Evolutionary conservation across 2,888 invertebrate species (phyloP).

Genomic region (Plebejus anna): DNA sequence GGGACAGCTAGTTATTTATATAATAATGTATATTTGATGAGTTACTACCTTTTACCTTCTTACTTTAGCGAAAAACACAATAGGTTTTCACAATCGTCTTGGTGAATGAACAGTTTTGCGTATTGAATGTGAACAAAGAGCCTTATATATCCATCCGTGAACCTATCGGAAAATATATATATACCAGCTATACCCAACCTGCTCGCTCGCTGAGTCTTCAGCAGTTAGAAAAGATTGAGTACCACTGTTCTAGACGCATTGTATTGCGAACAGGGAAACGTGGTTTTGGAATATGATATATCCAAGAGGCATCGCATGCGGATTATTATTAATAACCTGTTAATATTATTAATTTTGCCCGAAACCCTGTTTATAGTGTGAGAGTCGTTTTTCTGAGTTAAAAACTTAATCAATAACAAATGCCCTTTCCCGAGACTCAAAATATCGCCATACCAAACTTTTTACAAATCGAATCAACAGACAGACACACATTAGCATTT

Average conservation of each 20-base stretch:
- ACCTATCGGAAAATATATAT: background rate
- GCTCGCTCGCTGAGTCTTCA: no score
- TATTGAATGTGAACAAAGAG: background rate
- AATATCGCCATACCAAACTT: no score
- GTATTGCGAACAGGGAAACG: constrained; percentile 1
- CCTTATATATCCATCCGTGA: background rate
- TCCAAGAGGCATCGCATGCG: background rate
- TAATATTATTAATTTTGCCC: no score
- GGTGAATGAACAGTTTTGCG: background rate
- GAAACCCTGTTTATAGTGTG: background rate
- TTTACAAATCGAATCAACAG: no score
- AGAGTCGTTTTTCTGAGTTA: no score
- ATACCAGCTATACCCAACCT: background rate
- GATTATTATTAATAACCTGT: background rate
- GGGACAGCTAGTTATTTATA: no score
- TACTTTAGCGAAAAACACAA: background rate
- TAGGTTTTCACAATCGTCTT: background rate
- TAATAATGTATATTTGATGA: no score
- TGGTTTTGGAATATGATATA: constrained; percentile 17
- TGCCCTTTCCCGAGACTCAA: no score
- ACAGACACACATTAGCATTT: no score
- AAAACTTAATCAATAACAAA: no score
- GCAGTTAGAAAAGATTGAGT: no score
- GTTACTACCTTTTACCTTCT: background rate
- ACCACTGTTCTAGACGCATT: background rate